Conservation (phyloP, 2,113 vertebrate genomes). For the Panthera uncia region DNA sequence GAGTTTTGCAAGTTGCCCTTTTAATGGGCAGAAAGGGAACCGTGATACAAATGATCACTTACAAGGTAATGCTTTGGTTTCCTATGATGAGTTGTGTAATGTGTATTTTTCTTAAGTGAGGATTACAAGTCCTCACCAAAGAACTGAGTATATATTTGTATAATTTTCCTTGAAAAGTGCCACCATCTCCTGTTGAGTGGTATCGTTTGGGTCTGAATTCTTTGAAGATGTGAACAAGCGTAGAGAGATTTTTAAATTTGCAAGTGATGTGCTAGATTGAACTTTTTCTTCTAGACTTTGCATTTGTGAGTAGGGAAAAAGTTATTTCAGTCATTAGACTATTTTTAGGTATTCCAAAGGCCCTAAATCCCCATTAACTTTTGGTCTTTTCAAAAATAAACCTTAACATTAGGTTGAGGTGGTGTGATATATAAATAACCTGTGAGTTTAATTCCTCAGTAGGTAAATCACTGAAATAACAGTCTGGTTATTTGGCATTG, state of each 20-base stretch:
- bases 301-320: constrained; percentile 20
- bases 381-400: not conserved
- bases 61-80: not conserved
- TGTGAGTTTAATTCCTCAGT: not conserved
- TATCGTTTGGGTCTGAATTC: not conserved
- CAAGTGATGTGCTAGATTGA: not conserved
- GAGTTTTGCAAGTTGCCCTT: constrained; percentile 61
- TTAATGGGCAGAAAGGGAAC: not conserved
- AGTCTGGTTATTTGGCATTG: not conserved
- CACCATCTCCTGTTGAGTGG: not conserved
- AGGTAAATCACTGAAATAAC: not conserved
- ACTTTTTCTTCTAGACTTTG: not conserved
- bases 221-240: not conserved
- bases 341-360: not conserved
- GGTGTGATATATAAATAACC: not conserved
- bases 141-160: not conserved
- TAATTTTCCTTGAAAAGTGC: not conserved
- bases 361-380: not conserved
- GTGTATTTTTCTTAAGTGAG: constrained; percentile 8
- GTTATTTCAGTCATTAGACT: constrained; percentile 1
- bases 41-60: not conserved
- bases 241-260: not conserved
- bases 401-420: not conserved
- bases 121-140: not conserved
- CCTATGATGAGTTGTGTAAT: not conserved